These are phyloP conservation scores for Pangasius sanitwongsei DNA, from an alignment of 2,797 vertebrate species.

Conservation along the genomic window DNA sequence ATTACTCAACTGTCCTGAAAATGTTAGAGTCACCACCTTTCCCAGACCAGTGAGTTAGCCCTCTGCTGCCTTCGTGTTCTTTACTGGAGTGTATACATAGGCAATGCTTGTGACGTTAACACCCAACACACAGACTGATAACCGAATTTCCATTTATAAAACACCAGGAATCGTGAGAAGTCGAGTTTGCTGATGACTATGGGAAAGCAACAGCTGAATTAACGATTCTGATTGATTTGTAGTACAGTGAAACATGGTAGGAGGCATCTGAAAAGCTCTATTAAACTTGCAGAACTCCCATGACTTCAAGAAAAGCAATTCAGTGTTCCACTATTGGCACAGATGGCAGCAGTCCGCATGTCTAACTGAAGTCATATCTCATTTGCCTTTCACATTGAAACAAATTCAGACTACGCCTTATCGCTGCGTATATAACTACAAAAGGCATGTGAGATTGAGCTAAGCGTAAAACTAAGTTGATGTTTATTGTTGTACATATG, in stretches of 20 bases:
- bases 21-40: conserved; percentile 45
- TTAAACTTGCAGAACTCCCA: not conserved
- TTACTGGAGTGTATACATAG: not conserved
- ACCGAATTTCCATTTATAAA: conserved; percentile 14
- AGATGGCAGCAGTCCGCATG: not conserved
- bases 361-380: not conserved
- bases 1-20: conserved; percentile 52
- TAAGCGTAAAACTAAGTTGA: not conserved
- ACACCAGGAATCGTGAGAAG: not conserved
- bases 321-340: not conserved
- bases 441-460: not conserved
- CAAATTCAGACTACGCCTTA: not conserved
- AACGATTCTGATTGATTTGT: conserved; percentile 40
- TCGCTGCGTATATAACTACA: not conserved
- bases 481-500: not conserved
- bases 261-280: conserved; percentile 17
- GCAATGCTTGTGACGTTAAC: not conserved
- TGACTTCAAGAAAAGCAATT: not conserved
- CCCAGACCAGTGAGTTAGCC: conserved; percentile 42
- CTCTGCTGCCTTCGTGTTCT: not conserved
- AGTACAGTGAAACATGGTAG: not conserved
- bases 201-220: conserved; percentile 29
- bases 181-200: conserved; percentile 5
- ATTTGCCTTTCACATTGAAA: not conserved
- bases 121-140: not conserved